A percentile compares a stretch with the other conserved stretches of the same genome.
Evolutionary conservation across 2,888 invertebrate species (phyloP).

Genomic region (Monoplex corrugatus): DNA sequence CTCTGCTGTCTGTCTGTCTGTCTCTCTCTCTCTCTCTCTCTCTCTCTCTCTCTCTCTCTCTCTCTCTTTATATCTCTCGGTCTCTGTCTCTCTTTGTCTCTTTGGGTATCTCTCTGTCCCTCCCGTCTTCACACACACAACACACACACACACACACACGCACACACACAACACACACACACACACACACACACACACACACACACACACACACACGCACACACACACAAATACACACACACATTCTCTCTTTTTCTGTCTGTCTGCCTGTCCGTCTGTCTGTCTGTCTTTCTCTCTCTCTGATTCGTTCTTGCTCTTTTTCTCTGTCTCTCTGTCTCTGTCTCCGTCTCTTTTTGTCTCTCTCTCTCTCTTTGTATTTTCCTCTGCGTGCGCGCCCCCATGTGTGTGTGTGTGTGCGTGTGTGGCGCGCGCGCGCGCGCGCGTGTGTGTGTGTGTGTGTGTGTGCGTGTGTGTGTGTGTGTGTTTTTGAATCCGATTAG

Average conservation of each 20-base stretch:
- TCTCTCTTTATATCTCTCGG: no score
- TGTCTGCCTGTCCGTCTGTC: background rate
- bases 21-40: conserved; percentile 8
- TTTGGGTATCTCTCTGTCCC: background rate
- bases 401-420: background rate
- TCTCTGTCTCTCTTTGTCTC: no score
- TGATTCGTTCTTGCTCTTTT: background rate
- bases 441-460: background rate
- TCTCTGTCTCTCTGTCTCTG: no score
- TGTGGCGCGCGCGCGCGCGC: background rate
- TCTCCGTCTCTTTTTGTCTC: no score
- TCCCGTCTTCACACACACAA: no score
- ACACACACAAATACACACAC: no score
- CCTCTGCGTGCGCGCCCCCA: background rate
- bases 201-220: no score
- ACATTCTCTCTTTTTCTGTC: no score
- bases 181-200: no score
- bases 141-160: no score
- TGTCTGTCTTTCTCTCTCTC: background rate
- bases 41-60: background rate
- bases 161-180: no score
- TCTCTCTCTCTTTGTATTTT: background rate
- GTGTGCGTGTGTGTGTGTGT: background rate
- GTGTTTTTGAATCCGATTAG: background rate
- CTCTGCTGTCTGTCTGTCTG: background rate